Evolutionary conservation across 2,113 vertebrate genomes (phyloP), one percentile per base, ranked within the genome.

Genomic region (Craseonycteris thonglongyai): DNA sequence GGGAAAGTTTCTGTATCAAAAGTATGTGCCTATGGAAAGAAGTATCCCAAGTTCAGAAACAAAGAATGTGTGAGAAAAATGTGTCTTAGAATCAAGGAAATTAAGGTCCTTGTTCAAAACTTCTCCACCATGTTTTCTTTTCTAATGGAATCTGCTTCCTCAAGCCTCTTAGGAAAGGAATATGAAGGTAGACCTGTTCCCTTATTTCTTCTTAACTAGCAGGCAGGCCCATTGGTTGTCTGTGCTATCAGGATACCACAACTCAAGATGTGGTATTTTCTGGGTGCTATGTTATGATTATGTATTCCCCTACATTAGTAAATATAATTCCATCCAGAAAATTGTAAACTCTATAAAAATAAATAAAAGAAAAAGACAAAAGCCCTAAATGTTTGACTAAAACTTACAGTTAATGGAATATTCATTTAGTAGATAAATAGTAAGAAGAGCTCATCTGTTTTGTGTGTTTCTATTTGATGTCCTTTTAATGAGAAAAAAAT

Each of bases 401-500:
- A 63, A 1, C 11, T 51, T 71, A 71, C 5, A 91, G 54, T 69
- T 95, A 78, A 90, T 83, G 51, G 97, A 93, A 79, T 92, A 92
- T 38, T 2, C n/a, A 74, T 66, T 95, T 95, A 40, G 21, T 81
- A 54, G 54, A 33, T 51, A 93, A 91, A 82, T 72, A 78, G 42
- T 68, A 83, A 65, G 83, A 94, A 74, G 71, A 82, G 1, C 10
- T 94, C 80, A 16, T 86, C 42, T 89, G 13, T 69, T 88, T 97
- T 91, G 22, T 11, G 42, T 71, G 18, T 35, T 72, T 40, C 51
- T 93, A 42, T 30, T 71, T 49, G 61, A 22, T 93, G 86, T 68
- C 0, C 9, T 96, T 83, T 28, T 35, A 76, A 14, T 22, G 61
- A 86, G 2, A 75, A 35, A 69, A 0, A 56, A 87, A 83, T 94